Evolutionary conservation across 1,140 invertebrate genomes (phyloP), one percentile per base, ranked within the genome.

Genomic region (Lithobius niger): DNA sequence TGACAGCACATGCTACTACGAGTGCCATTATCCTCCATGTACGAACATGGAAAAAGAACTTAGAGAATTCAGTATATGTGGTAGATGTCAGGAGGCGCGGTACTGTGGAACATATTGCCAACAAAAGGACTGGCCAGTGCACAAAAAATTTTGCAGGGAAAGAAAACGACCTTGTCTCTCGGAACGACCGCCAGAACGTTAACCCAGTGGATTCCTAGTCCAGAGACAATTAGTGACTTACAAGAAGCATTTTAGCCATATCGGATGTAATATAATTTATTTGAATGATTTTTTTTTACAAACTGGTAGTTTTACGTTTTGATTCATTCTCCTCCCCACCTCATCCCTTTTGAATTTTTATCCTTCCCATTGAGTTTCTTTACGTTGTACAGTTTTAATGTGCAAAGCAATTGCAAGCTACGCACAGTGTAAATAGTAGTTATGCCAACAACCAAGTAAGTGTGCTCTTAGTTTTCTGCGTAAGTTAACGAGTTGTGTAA

Each of bases 21-120:
- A 78, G 62, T 78, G 77, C 59, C 74, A 76, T 58, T 76, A 76
- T 62, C 73, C 74, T 15, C 75, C 77, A 0, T 78, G 77, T 64
- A 75, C 74, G 4, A 72, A 70, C 25, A 75, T 78, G 61, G 77
- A 78, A 60, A 67, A 69, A 58, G 73, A 76, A 56, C 65, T 76
- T 2, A 59, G 74, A 47, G 73, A 78, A 58, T 78, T 77, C 63
- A 75, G 73, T 59, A 78, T 78, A 61, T 78, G 77, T 67, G 75
- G 76, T 3, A 58, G 76, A 49, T 78, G 77, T 61, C 76, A 77
- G 62, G 70, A 67, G 53, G 67, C 69, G n/a, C 55, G 75, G 49
- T 77, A 77, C 60, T 77, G 75, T 65, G 75, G 75, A 26, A 67
- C 69, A 47, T 65, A 57, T 43, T 76, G 75, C 61, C 75, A 77